Percentiles rank a stretch among this genome's conserved stretches.
Evolutionary conservation across 2,797 vertebrate genomes (phyloP).

Genomic region (Amniataba percoides): DNA sequence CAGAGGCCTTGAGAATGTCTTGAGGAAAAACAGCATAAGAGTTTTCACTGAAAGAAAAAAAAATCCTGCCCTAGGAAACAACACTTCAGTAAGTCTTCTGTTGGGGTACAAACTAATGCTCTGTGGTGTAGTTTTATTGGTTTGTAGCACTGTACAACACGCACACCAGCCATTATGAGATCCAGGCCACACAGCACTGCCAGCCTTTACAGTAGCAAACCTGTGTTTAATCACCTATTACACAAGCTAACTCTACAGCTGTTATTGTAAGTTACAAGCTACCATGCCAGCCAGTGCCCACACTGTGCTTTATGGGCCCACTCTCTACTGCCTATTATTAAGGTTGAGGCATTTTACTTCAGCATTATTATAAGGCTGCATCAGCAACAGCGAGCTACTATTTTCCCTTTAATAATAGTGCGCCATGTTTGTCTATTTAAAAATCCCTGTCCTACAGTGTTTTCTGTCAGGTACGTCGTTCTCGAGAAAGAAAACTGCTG

Average conservation of each 20-base stretch:
- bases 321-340: constrained; percentile 39
- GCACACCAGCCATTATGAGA: constrained; percentile 41
- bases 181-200: constrained; percentile 49
- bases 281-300: constrained; percentile 46
- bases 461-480: constrained; percentile 19
- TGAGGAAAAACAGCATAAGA: neutral
- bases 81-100: constrained; percentile 26
- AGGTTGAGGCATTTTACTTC: constrained; percentile 35
- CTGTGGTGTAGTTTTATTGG: constrained; percentile 52
- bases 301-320: constrained; percentile 47
- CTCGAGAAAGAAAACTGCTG: neutral
- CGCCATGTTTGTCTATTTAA: constrained; percentile 9
- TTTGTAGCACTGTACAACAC: constrained; percentile 44
- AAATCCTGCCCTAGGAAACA: constrained; percentile 33
- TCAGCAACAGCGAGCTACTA: constrained; percentile 22
- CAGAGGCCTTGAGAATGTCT: constrained; percentile 24
- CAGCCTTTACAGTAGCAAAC: constrained; percentile 51
- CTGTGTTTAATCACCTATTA: constrained; percentile 54
- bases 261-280: constrained; percentile 47
- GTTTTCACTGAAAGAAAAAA: neutral
- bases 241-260: constrained; percentile 29
- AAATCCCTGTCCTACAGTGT: constrained; percentile 1
- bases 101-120: constrained; percentile 40
- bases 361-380: constrained; percentile 31
- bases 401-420: constrained; percentile 19